These are phyloP conservation scores for Xenentodon cancila DNA, from an alignment of 2,797 vertebrate genomes.

Conservation along the genomic window DNA sequence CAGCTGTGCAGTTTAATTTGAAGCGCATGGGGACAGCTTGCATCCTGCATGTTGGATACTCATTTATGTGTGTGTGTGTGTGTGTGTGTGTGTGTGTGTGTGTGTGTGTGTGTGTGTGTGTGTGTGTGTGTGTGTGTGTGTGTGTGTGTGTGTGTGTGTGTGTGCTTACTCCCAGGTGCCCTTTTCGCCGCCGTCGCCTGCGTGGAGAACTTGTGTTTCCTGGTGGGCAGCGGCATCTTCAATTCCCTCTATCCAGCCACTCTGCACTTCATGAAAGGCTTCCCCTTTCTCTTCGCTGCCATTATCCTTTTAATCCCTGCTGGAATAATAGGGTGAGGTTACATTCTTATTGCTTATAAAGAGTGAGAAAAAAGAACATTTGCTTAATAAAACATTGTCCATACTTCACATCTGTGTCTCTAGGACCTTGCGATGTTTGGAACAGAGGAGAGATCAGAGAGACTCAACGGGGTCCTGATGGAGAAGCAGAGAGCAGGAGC, in stretches of 20 bases:
- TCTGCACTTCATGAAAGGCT: conserved; percentile 92
- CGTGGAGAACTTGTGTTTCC: conserved; percentile 86
- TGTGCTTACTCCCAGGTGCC: conserved; percentile 78
- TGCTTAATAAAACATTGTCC: background rate
- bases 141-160: conserved; percentile 2
- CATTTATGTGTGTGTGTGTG: too few relatives aligned
- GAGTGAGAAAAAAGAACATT: background rate
- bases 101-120: too few relatives aligned
- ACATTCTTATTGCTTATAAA: background rate
- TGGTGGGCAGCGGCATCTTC: conserved; percentile 87
- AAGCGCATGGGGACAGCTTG: conserved; percentile 9
- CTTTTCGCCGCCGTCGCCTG: conserved; percentile 93
- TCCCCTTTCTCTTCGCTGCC: conserved; percentile 91
- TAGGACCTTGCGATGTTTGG: conserved; percentile 73
- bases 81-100: too few relatives aligned
- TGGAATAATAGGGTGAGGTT: conserved; percentile 88
- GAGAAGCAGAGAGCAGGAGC: conserved; percentile 5
- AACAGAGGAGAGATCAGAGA: conserved; percentile 57
- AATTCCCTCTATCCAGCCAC: conserved; percentile 92
- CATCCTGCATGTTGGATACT: conserved; percentile 6
- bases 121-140: too few relatives aligned
- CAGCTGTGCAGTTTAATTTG: background rate
- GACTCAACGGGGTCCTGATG: conserved; percentile 52
- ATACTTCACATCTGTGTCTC: conserved; percentile 21
- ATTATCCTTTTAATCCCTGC: conserved; percentile 87